Conservation (phyloP, 2,888 invertebrate genomes). For the Augochlorella aurata region DNA sequence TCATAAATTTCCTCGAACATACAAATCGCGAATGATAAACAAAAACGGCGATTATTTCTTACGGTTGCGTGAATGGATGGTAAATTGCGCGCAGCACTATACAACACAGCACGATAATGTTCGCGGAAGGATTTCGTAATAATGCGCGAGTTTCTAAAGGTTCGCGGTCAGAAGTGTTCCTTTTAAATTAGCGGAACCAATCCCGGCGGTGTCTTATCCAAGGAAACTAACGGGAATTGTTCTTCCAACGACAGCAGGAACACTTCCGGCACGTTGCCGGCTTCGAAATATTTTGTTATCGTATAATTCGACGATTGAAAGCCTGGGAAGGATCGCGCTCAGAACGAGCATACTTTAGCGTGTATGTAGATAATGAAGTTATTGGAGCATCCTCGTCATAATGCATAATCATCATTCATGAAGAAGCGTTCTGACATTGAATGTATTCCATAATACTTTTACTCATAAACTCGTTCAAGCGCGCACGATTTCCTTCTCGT, state of each 20-base stretch:
- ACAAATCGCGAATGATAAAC: slow-evolving; percentile 40
- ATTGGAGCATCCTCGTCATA: slow-evolving; percentile 6
- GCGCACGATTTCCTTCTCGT: not conserved
- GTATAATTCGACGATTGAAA: not conserved
- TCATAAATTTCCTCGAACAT: slow-evolving; percentile 68
- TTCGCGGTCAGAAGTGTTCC: slow-evolving; percentile 16
- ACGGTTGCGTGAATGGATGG: slow-evolving; percentile 51
- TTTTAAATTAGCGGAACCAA: slow-evolving; percentile 13
- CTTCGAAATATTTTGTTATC: not conserved
- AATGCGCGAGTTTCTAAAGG: slow-evolving; percentile 21
- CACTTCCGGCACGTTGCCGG: too few species aligned
- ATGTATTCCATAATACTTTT: not conserved
- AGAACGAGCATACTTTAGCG: not conserved
- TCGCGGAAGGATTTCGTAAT: slow-evolving; percentile 32
- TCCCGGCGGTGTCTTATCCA: not conserved
- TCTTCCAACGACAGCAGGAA: too few species aligned
- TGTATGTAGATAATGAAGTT: not conserved
- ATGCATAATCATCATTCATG: not conserved
- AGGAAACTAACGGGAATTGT: not conserved
- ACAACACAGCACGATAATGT: slow-evolving; percentile 34
- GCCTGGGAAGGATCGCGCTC: not conserved
- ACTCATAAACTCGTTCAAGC: not conserved
- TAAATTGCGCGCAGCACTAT: slow-evolving; percentile 30
- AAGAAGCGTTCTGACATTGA: not conserved
- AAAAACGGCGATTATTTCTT: slow-evolving; percentile 59